Evolutionary conservation across 2,797 vertebrate species (phyloP).

Genomic region (Malurus splendens): DNA sequence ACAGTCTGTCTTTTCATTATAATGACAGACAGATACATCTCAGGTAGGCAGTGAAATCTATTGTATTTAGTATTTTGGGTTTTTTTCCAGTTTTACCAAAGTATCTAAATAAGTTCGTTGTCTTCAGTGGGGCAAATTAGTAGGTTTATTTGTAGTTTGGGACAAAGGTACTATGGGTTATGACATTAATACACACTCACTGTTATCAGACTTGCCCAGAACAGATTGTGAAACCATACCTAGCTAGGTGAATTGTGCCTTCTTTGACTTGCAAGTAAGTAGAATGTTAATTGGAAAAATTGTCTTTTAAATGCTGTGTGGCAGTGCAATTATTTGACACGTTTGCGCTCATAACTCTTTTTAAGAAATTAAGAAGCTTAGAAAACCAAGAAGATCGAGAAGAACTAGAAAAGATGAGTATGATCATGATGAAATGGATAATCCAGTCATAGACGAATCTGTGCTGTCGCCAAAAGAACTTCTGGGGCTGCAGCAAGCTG

Average conservation of each 20-base stretch:
- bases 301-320: neutral
- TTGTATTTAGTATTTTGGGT: neutral
- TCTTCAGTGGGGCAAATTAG: neutral
- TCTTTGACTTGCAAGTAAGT: neutral
- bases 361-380: slow-evolving; percentile 68
- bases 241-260: neutral
- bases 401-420: slow-evolving; percentile 71
- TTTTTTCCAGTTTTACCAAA: neutral
- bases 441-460: slow-evolving; percentile 79
- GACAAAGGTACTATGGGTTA: neutral
- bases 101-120: neutral
- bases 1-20: neutral
- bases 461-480: slow-evolving; percentile 77
- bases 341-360: slow-evolving; percentile 25
- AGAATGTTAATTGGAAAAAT: neutral
- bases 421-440: slow-evolving; percentile 68
- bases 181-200: neutral
- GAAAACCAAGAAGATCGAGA: slow-evolving; percentile 57
- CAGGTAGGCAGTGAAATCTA: neutral
- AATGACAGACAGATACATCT: neutral
- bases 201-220: neutral
- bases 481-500: slow-evolving; percentile 75
- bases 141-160: neutral
- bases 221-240: neutral
- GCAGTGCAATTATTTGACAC: neutral